These are phyloP conservation scores for Etheostoma perlongum DNA, from an alignment of 2,797 vertebrate species.

Conservation along the genomic window DNA sequence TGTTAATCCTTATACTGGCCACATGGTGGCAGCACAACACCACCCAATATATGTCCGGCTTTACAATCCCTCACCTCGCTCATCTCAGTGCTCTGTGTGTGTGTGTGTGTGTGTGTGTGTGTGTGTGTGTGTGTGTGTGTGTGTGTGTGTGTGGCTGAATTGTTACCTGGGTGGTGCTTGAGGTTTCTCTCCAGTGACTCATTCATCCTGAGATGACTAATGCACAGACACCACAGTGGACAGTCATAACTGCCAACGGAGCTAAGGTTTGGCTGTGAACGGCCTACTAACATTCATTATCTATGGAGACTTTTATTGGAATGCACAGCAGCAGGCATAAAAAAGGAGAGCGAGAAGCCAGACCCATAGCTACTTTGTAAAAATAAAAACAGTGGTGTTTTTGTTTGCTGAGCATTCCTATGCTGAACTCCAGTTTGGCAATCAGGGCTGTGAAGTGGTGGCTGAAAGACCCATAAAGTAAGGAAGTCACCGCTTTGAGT, in stretches of 20 bases:
- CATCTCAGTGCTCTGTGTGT: conserved; percentile 8
- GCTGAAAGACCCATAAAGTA: conserved; percentile 18
- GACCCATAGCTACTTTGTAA: conserved; percentile 47
- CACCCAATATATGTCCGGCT: conserved; percentile 8
- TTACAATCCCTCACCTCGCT: neutral
- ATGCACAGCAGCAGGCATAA: conserved; percentile 48
- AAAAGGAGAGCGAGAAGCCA: conserved; percentile 34
- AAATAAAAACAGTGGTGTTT: conserved; percentile 56
- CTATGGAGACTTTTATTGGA: conserved; percentile 65
- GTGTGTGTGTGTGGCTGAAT: conserved; percentile 32
- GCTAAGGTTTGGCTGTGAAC: conserved; percentile 46
- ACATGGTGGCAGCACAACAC: conserved; percentile 74
- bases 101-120: neutral
- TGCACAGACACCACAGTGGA: conserved; percentile 63
- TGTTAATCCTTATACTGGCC: conserved; percentile 34
- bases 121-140: conserved; percentile 7
- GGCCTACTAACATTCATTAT: conserved; percentile 57
- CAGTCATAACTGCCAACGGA: conserved; percentile 61
- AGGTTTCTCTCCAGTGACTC: conserved; percentile 74
- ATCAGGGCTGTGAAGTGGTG: conserved; percentile 28
- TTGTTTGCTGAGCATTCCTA: conserved; percentile 59
- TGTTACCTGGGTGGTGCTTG: conserved; percentile 74
- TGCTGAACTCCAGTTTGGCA: conserved; percentile 30
- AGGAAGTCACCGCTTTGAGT: conserved; percentile 33
- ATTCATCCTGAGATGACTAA: conserved; percentile 77